Base-by-base conservation (phyloP, 1,140 invertebrate species). In the Heterodera carotae region DNA sequence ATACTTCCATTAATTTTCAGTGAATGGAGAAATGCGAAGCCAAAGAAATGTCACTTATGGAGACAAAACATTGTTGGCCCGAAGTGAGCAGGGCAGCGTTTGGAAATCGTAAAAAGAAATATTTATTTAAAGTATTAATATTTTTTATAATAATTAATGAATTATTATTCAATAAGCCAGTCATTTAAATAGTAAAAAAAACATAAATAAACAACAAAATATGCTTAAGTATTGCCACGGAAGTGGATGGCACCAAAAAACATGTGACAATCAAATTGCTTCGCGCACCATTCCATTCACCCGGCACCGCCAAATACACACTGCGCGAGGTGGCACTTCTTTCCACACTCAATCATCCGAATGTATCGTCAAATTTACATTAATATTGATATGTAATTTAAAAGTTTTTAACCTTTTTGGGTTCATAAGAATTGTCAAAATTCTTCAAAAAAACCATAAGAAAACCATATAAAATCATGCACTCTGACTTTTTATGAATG, bases 231-330 rank as follows among this genome's bases (percentile, higher is more conserved):
- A 62, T 59, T 25, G 27, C 72, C 15, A 74, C 39, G 15, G 72
- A 74, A 64, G 59, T n/a, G 15, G 72, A 74, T 56, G 72, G 72
- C 59, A 62, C 43, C 6, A 74, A 31, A 62, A 74, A 33, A 36
- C 6, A 34, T 74, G 72, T 74, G 33, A 64, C 64, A 29, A 74
- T 74, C 3, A 74, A 74, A 74, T 36, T 64, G 27, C 56, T 74
- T 0, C 72, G 56, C 12, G 72, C 72, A 15, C 72, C 72, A 27
- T 74, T 74, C 34, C 72, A 62, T 64, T 74, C 72, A 1, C 72
- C 72, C 36, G 72, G 56, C 36, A 56, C 72, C 25, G 72, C 72
- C 36, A 74, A 74, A 74, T 74, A 74, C 36, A 62, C 72, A n/a
- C 39, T 74, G 27, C 43, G 72, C 27, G 72, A 74, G 25, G 59